Percentiles rank a stretch among this genome's conserved stretches.
Evolutionary conservation across 2,888 invertebrate species (phyloP).

Genomic region (Netelia inedita): DNA sequence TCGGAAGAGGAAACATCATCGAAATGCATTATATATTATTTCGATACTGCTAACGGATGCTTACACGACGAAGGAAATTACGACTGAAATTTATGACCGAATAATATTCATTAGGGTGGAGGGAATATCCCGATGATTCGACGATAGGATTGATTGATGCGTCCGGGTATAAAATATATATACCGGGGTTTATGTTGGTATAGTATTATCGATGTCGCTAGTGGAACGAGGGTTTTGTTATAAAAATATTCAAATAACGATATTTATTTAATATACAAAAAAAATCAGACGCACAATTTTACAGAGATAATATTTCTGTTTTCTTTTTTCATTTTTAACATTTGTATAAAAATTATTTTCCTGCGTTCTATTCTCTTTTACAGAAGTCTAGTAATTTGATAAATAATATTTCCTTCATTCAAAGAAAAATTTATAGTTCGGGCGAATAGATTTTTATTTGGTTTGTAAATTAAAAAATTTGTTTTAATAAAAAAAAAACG

Average conservation of each 20-base stretch:
- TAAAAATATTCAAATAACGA: too few relatives aligned
- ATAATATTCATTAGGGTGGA: neutral
- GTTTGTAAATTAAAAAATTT: neutral
- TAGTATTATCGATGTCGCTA: too few relatives aligned
- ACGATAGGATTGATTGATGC: neutral
- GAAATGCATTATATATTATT: neutral
- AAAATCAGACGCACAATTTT: too few relatives aligned
- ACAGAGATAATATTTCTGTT: too few relatives aligned
- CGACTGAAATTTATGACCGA: neutral
- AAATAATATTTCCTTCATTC: neutral
- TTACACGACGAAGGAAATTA: neutral
- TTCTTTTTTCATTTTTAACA: neutral
- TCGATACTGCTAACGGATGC: too few relatives aligned
- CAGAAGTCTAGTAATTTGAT: neutral
- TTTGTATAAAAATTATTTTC: neutral
- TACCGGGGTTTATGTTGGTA: too few relatives aligned
- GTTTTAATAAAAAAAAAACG: neutral
- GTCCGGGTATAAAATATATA: neutral
- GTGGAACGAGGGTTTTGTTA: too few relatives aligned
- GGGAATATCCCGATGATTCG: neutral
- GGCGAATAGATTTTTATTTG: neutral
- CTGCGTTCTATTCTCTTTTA: neutral
- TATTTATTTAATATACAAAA: too few relatives aligned
- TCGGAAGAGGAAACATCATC: constrained; percentile 26
- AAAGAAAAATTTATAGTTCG: neutral